Percentiles rank a stretch among this genome's conserved stretches.
These are phyloP conservation scores for Pocillopora damicornis DNA, from an alignment of 64 coral and sea anemone genomes.

Conservation along the genomic window DNA sequence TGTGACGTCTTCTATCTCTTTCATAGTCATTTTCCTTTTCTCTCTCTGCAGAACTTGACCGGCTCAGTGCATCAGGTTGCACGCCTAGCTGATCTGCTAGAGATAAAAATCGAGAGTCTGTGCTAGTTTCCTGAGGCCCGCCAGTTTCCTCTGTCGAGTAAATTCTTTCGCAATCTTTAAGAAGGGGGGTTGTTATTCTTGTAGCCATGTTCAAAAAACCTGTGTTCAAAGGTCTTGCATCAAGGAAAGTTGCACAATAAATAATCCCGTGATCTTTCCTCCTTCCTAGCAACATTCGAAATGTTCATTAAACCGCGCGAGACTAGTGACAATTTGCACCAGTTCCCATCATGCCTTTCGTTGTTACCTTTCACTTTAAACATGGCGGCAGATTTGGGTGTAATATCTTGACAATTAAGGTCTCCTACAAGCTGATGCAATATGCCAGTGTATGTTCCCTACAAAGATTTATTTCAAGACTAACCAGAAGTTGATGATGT, in stretches of 20 bases:
- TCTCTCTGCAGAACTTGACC: neutral
- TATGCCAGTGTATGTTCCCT: neutral
- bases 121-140: neutral
- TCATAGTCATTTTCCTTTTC: constrained; percentile 15
- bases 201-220: neutral
- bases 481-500: neutral
- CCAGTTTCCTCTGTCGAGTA: neutral
- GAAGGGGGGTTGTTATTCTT: constrained; percentile 8
- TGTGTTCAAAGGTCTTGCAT: neutral
- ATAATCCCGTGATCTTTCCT: neutral
- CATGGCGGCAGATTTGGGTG: constrained; percentile 1
- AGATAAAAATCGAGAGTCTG: constrained; percentile 20
- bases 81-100: constrained; percentile 47
- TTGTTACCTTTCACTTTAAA: neutral
- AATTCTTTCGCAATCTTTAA: neutral
- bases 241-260: neutral
- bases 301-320: neutral
- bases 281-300: neutral
- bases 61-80: constrained; percentile 19
- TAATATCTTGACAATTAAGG: neutral
- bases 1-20: neutral
- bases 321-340: neutral
- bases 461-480: neutral
- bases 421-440: constrained; percentile 18
- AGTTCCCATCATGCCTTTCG: constrained; percentile 1